Evolutionary conservation across 2,888 invertebrate species (phyloP).

Genomic region (Megastigmus dorsalis): DNA sequence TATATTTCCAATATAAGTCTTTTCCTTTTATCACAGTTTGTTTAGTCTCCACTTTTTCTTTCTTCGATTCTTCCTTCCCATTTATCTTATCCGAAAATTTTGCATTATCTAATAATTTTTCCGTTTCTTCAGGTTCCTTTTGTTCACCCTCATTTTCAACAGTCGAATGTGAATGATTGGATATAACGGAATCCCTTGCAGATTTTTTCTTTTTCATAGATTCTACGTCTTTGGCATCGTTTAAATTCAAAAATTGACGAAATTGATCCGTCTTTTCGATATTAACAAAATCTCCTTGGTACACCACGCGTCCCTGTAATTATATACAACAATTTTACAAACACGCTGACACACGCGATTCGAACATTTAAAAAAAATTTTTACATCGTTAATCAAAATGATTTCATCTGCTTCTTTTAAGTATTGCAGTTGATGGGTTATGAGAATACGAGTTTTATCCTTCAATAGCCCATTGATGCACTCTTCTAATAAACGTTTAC

Average conservation of each 20-base stretch:
- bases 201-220: neutral
- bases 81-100: neutral
- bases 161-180: conserved; percentile 27
- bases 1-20: conserved; percentile 81
- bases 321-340: neutral
- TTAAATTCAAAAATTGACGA: conserved; percentile 70
- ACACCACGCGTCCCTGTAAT: conserved; percentile 79
- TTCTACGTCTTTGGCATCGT: conserved; percentile 10
- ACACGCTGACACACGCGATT: no score
- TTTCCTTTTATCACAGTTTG: conserved; percentile 1
- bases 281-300: conserved; percentile 77
- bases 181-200: neutral
- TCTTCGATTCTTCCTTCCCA: neutral
- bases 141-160: conserved; percentile 59
- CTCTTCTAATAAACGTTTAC: conserved; percentile 83
- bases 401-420: conserved; percentile 81
- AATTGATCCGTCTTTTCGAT: conserved; percentile 76
- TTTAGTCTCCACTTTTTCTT: neutral
- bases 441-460: conserved; percentile 83
- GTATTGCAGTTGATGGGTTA: conserved; percentile 90
- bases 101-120: conserved; percentile 78
- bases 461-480: conserved; percentile 81
- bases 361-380: conserved; percentile 62
- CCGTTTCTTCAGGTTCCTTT: conserved; percentile 78
- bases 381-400: conserved; percentile 80